phyloP scores from a whole-genome alignment of 2,888 invertebrate species.

The Drosophila seclusa region DNA sequence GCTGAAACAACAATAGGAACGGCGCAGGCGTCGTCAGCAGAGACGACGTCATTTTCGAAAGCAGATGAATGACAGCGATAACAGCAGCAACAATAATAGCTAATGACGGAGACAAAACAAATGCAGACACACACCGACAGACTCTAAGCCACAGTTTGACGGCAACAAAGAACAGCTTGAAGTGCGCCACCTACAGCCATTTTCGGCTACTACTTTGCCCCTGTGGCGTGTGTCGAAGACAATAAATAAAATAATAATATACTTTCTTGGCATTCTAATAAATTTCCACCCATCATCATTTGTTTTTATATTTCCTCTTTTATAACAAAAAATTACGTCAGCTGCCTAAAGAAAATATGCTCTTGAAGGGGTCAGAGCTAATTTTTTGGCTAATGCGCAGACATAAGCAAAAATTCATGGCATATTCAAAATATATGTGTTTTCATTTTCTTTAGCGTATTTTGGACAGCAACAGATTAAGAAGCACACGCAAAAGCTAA shows the following conservation, averaged over 20 bases:
- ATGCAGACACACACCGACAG: conserved; percentile 1
- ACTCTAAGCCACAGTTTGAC: conserved; percentile 42
- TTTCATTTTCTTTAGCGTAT: conserved; percentile 2
- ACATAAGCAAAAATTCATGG: conserved; percentile 8
- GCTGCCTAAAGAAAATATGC: conserved; percentile 32
- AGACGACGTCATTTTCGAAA: conserved; percentile 67
- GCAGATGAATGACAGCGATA: conserved; percentile 26
- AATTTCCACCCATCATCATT: conserved; percentile 25
- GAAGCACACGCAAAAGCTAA: not conserved
- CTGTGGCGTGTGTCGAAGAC: not conserved
- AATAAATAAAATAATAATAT: no score
- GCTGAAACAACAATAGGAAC: conserved; percentile 20
- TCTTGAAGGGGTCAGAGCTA: conserved; percentile 34
- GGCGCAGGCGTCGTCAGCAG: conserved; percentile 44
- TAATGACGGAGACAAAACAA: conserved; percentile 23
- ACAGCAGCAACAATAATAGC: conserved; percentile 27
- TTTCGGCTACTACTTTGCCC: not conserved
- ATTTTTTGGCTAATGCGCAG: conserved; percentile 23
- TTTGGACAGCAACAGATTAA: conserved; percentile 16
- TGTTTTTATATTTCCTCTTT: conserved; percentile 21
- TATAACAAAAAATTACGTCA: conserved; percentile 52
- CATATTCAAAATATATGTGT: conserved; percentile 22
- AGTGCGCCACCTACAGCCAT: conserved; percentile 43
- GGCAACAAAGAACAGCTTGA: conserved; percentile 5
- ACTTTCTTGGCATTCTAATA: conserved; percentile 20